Percentiles rank a stretch among this genome's conserved stretches.
These are phyloP conservation scores for Melanerpes aurifrons DNA, from an alignment of 2,113 vertebrate genomes.

Conservation along the genomic window DNA sequence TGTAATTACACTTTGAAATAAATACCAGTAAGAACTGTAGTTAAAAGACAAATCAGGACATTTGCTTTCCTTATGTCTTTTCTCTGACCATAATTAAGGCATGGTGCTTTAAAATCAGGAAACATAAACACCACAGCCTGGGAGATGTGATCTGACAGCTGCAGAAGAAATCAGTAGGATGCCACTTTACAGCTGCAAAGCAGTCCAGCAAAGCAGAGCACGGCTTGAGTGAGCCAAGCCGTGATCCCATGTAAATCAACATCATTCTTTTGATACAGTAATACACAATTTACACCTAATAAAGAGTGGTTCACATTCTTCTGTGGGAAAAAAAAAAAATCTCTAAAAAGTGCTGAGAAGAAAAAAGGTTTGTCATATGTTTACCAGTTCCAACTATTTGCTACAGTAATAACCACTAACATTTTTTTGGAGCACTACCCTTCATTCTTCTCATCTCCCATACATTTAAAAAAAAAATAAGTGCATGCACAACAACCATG, in stretches of 20 bases:
- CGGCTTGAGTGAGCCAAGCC: conserved; percentile 27
- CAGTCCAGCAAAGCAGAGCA: neutral
- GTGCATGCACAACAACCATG: neutral
- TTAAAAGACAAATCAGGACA: conserved; percentile 8
- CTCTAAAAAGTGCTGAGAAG: conserved; percentile 17
- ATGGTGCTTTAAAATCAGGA: conserved; percentile 10
- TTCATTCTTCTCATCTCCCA: conserved; percentile 17
- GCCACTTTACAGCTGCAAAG: neutral
- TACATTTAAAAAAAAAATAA: neutral
- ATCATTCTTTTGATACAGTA: conserved; percentile 36
- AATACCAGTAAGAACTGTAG: conserved; percentile 24
- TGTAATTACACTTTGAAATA: conserved; percentile 48
- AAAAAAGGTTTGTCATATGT: conserved; percentile 48
- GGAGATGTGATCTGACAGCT: neutral
- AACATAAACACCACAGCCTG: neutral
- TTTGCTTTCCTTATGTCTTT: neutral
- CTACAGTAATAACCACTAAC: conserved; percentile 50
- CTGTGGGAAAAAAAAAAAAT: neutral
- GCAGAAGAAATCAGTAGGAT: conserved; percentile 6
- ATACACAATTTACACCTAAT: conserved; percentile 67
- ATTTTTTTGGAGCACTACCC: conserved; percentile 52
- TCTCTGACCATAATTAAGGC: conserved; percentile 36
- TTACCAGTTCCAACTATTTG: conserved; percentile 50
- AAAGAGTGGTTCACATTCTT: conserved; percentile 53
- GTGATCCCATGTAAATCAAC: conserved; percentile 11